phyloP scores from a whole-genome alignment of 2,797 vertebrate species.

The Anguilla obscura region DNA sequence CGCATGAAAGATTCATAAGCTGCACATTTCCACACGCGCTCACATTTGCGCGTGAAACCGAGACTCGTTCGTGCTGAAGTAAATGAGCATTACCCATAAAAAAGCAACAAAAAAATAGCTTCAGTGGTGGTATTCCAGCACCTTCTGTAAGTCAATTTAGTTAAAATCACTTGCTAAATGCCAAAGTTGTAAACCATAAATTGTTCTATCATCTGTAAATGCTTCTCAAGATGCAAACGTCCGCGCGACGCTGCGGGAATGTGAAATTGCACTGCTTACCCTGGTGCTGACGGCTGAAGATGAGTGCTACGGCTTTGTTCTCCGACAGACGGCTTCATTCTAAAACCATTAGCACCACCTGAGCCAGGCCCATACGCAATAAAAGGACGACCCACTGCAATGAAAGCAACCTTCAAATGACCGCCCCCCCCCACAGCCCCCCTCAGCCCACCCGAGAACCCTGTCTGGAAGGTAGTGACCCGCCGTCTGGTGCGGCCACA shows the following conservation, averaged over 20 bases:
- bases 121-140: neutral
- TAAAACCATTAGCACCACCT: conserved; percentile 10
- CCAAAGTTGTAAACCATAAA: neutral
- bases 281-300: neutral
- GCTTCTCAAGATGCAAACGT: neutral
- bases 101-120: neutral
- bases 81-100: neutral
- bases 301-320: neutral
- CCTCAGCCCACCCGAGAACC: neutral
- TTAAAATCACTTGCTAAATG: neutral
- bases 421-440: neutral
- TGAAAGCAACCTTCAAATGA: neutral
- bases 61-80: neutral
- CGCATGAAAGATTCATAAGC: too few species aligned
- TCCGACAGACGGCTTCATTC: neutral
- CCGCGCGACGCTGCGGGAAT: neutral
- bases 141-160: neutral
- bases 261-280: too few species aligned
- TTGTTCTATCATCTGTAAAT: neutral
- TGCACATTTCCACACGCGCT: neutral
- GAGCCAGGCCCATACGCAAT: neutral
- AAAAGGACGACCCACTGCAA: neutral
- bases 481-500: neutral
- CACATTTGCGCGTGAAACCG: neutral
- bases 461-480: neutral